These are phyloP conservation scores for Emys orbicularis DNA, from an alignment of 2,797 vertebrate species.

Conservation along the genomic window DNA sequence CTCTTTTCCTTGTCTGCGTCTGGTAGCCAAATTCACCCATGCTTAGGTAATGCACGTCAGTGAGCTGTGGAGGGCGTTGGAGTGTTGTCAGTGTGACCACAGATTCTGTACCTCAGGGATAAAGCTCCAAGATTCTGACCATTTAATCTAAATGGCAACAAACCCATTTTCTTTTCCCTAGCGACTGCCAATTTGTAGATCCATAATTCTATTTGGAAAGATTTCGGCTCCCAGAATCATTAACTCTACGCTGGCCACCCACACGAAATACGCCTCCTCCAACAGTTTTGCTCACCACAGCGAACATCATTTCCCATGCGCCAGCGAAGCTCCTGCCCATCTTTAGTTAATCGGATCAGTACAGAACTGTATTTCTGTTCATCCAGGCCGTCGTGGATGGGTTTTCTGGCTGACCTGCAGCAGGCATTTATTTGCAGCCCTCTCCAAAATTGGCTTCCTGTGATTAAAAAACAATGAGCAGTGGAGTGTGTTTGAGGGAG, in stretches of 20 bases:
- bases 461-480: not conserved
- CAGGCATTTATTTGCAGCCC: constrained; percentile 51
- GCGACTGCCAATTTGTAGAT: not conserved
- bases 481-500: constrained; percentile 28
- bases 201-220: not conserved
- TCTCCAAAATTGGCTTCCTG: constrained; percentile 20
- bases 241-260: not conserved
- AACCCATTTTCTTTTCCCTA: not conserved
- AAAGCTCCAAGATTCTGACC: not conserved
- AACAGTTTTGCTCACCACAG: not conserved
- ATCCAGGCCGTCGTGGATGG: not conserved
- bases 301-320: not conserved
- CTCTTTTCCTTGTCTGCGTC: not conserved
- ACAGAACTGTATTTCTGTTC: not conserved
- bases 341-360: constrained; percentile 14
- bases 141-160: not conserved
- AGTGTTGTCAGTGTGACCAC: not conserved
- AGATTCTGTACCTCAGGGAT: not conserved
- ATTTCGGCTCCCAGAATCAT: not conserved
- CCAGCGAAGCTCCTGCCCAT: not conserved
- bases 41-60: not conserved
- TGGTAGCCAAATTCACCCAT: not conserved
- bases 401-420: constrained; percentile 14
- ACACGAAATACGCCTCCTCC: not conserved
- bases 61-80: not conserved